Evolutionary conservation across 2,888 invertebrate species (phyloP).

Genomic region (Acleris laterana): DNA sequence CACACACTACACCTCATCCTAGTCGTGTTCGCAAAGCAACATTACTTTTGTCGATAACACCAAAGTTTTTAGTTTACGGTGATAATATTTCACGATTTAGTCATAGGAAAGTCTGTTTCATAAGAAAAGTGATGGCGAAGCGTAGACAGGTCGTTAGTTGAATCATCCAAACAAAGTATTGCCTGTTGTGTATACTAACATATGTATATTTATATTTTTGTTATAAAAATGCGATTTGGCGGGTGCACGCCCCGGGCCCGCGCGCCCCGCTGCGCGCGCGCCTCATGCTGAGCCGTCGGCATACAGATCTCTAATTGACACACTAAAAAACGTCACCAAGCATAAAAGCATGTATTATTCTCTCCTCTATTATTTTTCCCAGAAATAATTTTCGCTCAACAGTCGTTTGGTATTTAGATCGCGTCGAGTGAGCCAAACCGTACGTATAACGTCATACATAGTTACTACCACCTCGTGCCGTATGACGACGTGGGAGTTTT

Average conservation of each 20-base stretch:
- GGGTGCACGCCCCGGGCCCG: slow-evolving; percentile 48
- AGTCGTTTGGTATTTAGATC: not conserved
- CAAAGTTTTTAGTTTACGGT: no score
- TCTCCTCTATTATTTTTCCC: slow-evolving; percentile 40
- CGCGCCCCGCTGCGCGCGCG: slow-evolving; percentile 50
- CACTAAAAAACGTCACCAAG: slow-evolving; percentile 74
- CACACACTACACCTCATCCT: no score
- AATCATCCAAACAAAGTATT: slow-evolving; percentile 1
- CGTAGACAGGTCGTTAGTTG: no score
- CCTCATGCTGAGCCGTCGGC: slow-evolving; percentile 73
- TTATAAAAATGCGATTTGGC: slow-evolving; percentile 27
- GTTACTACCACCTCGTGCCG: no score
- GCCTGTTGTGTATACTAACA: not conserved
- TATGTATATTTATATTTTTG: slow-evolving; percentile 10
- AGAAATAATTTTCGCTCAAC: slow-evolving; percentile 31
- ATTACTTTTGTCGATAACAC: no score
- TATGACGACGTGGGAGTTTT: no score
- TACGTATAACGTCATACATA: not conserved
- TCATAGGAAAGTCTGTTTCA: no score
- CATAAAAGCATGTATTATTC: slow-evolving; percentile 58
- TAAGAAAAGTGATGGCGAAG: no score
- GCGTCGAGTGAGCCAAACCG: not conserved
- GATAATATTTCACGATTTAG: no score
- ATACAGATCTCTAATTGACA: slow-evolving; percentile 83
- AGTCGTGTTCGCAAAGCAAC: no score